A percentile compares a stretch with the other conserved stretches of the same genome.
These are phyloP conservation scores for Nemopilema nomurai DNA, from an alignment of 30 jellyfish, hydroid and myxozoan species.

Conservation along the genomic window DNA sequence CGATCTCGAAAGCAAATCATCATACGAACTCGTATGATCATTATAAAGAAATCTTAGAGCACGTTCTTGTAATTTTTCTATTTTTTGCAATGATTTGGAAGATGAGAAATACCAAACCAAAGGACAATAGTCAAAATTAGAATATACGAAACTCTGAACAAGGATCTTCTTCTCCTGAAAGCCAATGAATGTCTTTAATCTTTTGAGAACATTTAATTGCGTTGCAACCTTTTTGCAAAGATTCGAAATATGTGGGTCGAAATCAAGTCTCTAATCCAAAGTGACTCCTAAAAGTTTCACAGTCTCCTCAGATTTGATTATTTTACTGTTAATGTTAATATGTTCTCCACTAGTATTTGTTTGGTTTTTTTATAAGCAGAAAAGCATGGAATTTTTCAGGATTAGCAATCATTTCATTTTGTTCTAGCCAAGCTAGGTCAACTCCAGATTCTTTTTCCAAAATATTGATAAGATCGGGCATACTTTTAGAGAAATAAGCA, in stretches of 20 bases:
- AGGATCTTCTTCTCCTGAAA: conserved; percentile 20
- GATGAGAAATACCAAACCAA: conserved; percentile 56
- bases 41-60: conserved; percentile 21
- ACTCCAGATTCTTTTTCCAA: conserved; percentile 17
- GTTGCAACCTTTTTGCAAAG: conserved; percentile 48
- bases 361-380: conserved; percentile 7
- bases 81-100: conserved; percentile 16
- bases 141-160: conserved; percentile 26
- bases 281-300: conserved; percentile 64
- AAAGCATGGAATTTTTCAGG: conserved; percentile 62
- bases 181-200: conserved; percentile 19
- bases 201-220: conserved; percentile 44
- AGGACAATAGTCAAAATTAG: conserved; percentile 47
- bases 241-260: conserved; percentile 36
- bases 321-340: conserved; percentile 33
- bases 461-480: conserved; percentile 28
- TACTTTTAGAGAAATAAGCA: neutral
- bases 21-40: neutral
- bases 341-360: conserved; percentile 39
- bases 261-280: conserved; percentile 31
- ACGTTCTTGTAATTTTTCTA: conserved; percentile 32
- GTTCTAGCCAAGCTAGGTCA: conserved; percentile 8
- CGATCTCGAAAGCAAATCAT: neutral
- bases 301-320: conserved; percentile 31
- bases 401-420: conserved; percentile 63